Evolutionary conservation across 2,888 invertebrate species (phyloP).

Genomic region (Acleris holmiana): DNA sequence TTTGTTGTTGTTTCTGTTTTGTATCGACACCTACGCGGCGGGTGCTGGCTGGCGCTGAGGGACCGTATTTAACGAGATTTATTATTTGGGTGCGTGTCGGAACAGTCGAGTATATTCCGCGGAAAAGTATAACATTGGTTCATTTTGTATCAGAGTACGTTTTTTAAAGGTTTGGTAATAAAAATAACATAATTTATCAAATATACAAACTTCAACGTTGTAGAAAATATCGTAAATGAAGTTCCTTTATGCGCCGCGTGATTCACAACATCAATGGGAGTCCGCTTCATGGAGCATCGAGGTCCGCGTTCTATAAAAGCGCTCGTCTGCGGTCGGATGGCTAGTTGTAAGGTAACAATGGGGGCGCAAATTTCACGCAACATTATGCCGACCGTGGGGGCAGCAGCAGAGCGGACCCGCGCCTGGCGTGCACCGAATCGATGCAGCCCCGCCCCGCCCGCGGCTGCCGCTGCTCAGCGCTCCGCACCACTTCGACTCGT

Average conservation of each 20-base stretch:
- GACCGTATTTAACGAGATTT: constrained; percentile 30
- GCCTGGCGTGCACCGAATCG: constrained; percentile 67
- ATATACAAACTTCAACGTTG: too few relatives aligned
- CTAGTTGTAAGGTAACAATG: constrained; percentile 69
- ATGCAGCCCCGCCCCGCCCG: constrained; percentile 70
- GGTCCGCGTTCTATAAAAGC: constrained; percentile 60
- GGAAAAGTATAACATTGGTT: neutral
- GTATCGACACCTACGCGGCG: constrained; percentile 19
- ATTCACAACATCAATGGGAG: constrained; percentile 51
- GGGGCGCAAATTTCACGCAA: constrained; percentile 79
- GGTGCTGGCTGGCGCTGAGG: constrained; percentile 2
- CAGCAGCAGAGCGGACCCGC: constrained; percentile 44
- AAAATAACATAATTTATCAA: too few relatives aligned
- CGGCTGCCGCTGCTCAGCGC: constrained; percentile 38
- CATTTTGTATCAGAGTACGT: too few relatives aligned
- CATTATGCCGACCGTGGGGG: constrained; percentile 65
- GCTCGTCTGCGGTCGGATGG: constrained; percentile 55
- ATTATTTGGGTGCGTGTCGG: constrained; percentile 20
- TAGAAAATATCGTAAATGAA: constrained; percentile 13
- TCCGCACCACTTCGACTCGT: constrained; percentile 45
- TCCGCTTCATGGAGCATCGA: constrained; percentile 61
- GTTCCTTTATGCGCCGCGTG: constrained; percentile 40
- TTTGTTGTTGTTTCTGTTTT: constrained; percentile 32
- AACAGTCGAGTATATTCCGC: constrained; percentile 12
- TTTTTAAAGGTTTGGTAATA: too few relatives aligned